Base-by-base conservation (phyloP, 2,888 invertebrate species). In the Myathropa florea region DNA sequence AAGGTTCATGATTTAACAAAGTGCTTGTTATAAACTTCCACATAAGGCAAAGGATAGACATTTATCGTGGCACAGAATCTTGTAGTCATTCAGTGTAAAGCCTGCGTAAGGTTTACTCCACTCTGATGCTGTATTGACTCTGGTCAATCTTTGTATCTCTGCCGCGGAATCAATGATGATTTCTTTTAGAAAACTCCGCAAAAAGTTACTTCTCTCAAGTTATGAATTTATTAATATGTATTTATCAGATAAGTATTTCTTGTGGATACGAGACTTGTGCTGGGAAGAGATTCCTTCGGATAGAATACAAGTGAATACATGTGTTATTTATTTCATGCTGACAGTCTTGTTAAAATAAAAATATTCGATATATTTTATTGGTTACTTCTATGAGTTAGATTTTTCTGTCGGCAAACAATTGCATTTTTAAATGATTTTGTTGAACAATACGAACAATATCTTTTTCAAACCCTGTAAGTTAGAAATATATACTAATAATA, bases 21-120 rank as follows among this genome's bases (percentile, higher is more conserved):
- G 75, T 68, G 46, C 46, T 46, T 46, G 46, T 46, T 46, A 46
- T 46, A 7, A 46, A 46, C 18, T 46, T 18, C 46, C 46, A 18
- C 46, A 61, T 70, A 70, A 39, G 39, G 80, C 73, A 61, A 61
- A 63, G 65, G 12, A 73, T 67, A 79, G 21, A 73, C 60, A 63
- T 57, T 68, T 68, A 81, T 81, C 80, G 63, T 14, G 26, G 18
- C 63, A 75, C 75, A 68, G 39, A 75, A 81, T 81, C 80, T 75
- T 61, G 23, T 73, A 36, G 68, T 36, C 63, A 63, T 33, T 63
- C 23, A 33, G 39, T 36, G 4, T 36, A 46, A 12, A 55, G 68
- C 63, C 63, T 55, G 18, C 46, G 39, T 55, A 68, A 68, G 68
- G 63, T 18, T 18, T 46, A 18, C 46, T 0, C 18, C 18, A 18